phyloP scores from a whole-genome alignment of 2,797 vertebrate species.

The Rousettus madagascariensis region DNA sequence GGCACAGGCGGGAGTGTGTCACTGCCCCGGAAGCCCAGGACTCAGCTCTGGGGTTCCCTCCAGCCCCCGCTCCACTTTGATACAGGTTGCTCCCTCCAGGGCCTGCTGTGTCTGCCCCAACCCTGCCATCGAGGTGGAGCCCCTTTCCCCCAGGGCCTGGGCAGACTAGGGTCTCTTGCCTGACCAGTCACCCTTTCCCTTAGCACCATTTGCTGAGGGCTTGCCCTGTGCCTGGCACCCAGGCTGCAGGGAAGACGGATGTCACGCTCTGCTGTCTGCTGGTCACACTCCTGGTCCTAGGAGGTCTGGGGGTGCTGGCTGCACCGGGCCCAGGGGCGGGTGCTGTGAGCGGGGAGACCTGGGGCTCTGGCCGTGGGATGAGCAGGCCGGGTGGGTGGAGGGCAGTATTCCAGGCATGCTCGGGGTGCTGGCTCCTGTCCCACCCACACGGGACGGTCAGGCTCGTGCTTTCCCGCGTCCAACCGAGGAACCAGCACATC shows the following conservation, averaged over 20 bases:
- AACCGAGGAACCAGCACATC: fast-evolving
- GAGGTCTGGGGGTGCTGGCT: neutral
- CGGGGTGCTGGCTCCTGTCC: fast-evolving
- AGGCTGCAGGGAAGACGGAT: fast-evolving
- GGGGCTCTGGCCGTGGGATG: too few relatives aligned
- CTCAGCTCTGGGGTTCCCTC: neutral
- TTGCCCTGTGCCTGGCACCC: fast-evolving
- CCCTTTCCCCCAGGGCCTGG: fast-evolving
- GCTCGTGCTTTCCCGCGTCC: fast-evolving
- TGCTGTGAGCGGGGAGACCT: neutral
- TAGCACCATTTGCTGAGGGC: neutral
- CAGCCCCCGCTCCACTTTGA: neutral
- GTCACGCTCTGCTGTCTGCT: neutral
- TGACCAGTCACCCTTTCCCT: neutral
- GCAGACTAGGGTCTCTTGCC: neutral
- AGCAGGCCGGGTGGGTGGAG: too few relatives aligned
- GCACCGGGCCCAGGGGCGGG: too few relatives aligned
- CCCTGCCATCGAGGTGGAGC: neutral
- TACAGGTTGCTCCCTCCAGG: fast-evolving
- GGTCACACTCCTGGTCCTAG: fast-evolving
- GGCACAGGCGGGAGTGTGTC: fast-evolving
- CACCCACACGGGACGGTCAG: fast-evolving
- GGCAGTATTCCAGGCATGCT: too few relatives aligned
- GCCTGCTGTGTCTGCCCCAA: fast-evolving
- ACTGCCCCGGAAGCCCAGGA: fast-evolving